phyloP scores from a whole-genome alignment of 2,888 invertebrate genomes.

The Atrina japonica region DNA sequence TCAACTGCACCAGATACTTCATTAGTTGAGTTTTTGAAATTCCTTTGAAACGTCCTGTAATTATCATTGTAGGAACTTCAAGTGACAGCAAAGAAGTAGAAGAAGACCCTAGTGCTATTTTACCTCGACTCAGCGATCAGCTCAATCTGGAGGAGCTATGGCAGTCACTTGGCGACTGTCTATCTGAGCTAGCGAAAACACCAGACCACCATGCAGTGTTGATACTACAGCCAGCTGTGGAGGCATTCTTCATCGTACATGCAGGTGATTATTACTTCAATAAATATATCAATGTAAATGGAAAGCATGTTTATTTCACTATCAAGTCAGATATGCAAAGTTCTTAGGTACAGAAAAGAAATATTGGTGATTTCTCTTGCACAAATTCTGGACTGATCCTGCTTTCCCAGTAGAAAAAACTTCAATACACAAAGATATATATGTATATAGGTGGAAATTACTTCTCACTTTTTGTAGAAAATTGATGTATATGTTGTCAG shows the following conservation, averaged over 20 bases:
- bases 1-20: too few species aligned
- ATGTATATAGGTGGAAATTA: too few species aligned
- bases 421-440: too few species aligned
- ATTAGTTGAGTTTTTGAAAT: background rate
- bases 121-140: constrained; percentile 86
- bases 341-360: too few species aligned
- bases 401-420: too few species aligned
- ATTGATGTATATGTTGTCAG: too few species aligned
- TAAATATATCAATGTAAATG: background rate
- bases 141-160: constrained; percentile 88
- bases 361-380: too few species aligned
- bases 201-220: constrained; percentile 93
- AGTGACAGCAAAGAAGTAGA: constrained; percentile 10
- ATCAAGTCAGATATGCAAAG: too few species aligned
- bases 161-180: constrained; percentile 89
- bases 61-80: constrained; percentile 21
- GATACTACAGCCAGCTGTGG: constrained; percentile 92
- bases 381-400: too few species aligned
- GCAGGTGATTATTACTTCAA: constrained; percentile 83
- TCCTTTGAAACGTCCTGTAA: too few species aligned
- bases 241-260: constrained; percentile 94
- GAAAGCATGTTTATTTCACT: too few species aligned
- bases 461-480: too few species aligned
- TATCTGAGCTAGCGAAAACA: constrained; percentile 89
- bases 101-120: constrained; percentile 31